A percentile compares a stretch with the other conserved stretches of the same genome.
Evolutionary conservation across 23 tunicate genomes (phyloP).

Genomic region (Styela plicata): DNA sequence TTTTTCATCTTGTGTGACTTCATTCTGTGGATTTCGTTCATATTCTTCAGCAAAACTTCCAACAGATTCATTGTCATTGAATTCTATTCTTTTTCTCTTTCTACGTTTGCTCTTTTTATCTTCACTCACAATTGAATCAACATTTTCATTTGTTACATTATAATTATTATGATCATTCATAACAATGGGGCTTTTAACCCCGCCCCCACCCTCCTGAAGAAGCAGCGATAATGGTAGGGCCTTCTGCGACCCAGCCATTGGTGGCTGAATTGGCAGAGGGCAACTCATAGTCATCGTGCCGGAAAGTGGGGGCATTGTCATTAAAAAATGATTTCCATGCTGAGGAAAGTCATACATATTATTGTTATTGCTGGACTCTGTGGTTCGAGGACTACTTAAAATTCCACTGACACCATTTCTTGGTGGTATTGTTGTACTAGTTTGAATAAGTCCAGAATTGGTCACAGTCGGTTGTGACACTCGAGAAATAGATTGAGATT

Average conservation of each 20-base stretch:
- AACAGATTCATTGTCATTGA: neutral
- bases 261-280: neutral
- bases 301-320: slow-evolving; percentile 37
- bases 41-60: slow-evolving; percentile 22
- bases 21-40: neutral
- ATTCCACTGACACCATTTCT: neutral
- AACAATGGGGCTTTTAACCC: slow-evolving; percentile 28
- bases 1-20: neutral
- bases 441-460: neutral
- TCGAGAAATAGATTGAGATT: neutral
- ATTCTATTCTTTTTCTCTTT: slow-evolving; percentile 23
- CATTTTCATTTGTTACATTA: neutral
- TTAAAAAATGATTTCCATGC: slow-evolving; percentile 19
- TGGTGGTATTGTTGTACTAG: neutral
- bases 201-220: slow-evolving; percentile 46
- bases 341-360: neutral
- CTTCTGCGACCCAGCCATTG: slow-evolving; percentile 5
- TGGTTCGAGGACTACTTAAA: neutral
- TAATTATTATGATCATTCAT: neutral
- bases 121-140: neutral
- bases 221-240: slow-evolving; percentile 8
- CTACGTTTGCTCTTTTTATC: slow-evolving; percentile 40
- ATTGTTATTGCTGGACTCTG: neutral
- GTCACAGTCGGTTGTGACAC: neutral
- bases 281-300: slow-evolving; percentile 9